A percentile compares a stretch with the other conserved stretches of the same genome.
These are phyloP conservation scores for Danaus plexippus DNA, from an alignment of 1,140 invertebrate genomes.

Conservation along the genomic window DNA sequence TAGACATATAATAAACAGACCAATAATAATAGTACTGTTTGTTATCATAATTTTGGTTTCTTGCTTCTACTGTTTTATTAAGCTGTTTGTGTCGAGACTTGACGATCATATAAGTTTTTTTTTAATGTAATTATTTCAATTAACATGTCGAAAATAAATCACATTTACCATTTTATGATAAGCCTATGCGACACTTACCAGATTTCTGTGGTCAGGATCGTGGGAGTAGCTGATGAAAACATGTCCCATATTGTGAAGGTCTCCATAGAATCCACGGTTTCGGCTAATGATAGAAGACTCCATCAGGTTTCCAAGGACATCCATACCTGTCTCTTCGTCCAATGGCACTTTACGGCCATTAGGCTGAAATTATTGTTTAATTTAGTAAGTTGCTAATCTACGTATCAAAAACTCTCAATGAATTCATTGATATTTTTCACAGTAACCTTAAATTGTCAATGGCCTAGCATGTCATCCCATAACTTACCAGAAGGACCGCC, in stretches of 20 bases:
- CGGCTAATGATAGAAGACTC: conserved; percentile 81
- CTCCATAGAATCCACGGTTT: conserved; percentile 75
- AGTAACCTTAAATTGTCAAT: no score
- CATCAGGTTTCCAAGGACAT: conserved; percentile 85
- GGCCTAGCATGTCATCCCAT: no score
- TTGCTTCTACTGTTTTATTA: no score
- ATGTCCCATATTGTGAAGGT: conserved; percentile 75
- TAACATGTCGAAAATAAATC: no score
- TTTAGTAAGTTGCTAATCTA: no score
- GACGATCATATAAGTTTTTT: no score
- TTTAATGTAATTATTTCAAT: no score
- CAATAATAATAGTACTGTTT: no score
- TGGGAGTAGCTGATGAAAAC: conserved; percentile 72
- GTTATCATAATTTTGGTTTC: no score
- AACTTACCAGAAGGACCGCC: conserved; percentile 68
- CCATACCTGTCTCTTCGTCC: conserved; percentile 81
- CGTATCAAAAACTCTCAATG: not conserved
- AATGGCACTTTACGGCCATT: conserved; percentile 72
- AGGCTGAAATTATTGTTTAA: conserved; percentile 27
- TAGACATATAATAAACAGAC: no score
- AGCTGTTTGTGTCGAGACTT: no score
- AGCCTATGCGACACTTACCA: conserved; percentile 49
- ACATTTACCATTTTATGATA: no score
- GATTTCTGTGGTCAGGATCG: conserved; percentile 73
- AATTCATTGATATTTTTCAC: not conserved